Base-by-base conservation (phyloP, 64 coral and sea anemone species). In the Montipora sp. region DNA sequence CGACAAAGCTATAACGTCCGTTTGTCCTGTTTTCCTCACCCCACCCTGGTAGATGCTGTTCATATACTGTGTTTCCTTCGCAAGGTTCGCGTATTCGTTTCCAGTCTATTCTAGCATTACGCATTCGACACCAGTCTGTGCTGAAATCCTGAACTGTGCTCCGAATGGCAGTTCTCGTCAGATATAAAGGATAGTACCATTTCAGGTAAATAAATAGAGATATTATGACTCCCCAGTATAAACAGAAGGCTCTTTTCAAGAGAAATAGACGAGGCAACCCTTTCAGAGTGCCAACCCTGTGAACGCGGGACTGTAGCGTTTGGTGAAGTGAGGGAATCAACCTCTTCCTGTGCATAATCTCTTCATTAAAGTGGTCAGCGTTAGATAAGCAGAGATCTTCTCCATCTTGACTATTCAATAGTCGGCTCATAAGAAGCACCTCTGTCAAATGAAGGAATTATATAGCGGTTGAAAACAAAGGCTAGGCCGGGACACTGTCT, bases 51-150 rank as follows among this genome's bases (percentile, higher is more conserved):
- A 75, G 57, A 48, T 88, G 73, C 21, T 48, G 2, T 20, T 73
- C 79, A 83, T 93, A 97, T 2, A 20, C n/a, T 18, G 84, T 94
- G 47, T 65, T 65, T 80, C 78, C 88, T 59, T 80, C 50, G 66
- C 95, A 97, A n/a, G 95, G 92, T 59, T 82, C 77, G 27, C 81
- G 80, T 16, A 97, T 50, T 91, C 48, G 83, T 89, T 89, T 19
- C 95, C 95, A 97, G 84, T 97, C 90, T 46, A 92, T 59, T 60
- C 95, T 90, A 12, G 71, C 70, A 22, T 89, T 91, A 82, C 95
- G 86, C 70, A 97, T 73, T 94, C 92, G 92, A 50, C 95, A 97
- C 95, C 95, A 97, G 84, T 97, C 84, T 67, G 70, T 94, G 65
- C 87, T 81, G 27, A 97, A 97, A 59, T 94, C 92, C 63, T 84